A percentile compares a stretch with the other conserved stretches of the same genome.
These are phyloP conservation scores for Rhinichthys klamathensis DNA, from an alignment of 2,113 vertebrate species.

Conservation along the genomic window DNA sequence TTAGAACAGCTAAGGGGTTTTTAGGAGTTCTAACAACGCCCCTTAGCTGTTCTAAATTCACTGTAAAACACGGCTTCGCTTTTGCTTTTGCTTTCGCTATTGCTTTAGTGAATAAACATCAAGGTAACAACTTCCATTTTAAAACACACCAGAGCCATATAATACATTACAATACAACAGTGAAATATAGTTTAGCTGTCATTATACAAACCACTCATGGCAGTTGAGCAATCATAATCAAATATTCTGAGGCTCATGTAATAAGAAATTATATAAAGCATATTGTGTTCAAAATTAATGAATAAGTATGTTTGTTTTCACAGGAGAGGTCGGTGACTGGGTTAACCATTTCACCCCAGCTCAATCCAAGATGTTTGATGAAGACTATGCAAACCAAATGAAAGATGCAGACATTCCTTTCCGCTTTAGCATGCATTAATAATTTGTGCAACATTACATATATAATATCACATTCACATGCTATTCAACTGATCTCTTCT, in stretches of 20 bases:
- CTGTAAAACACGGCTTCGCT: too few relatives aligned
- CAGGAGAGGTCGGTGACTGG: slow-evolving; percentile 89
- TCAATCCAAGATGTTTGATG: slow-evolving; percentile 83
- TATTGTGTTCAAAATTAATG: not conserved
- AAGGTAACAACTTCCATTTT: too few relatives aligned
- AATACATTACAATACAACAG: too few relatives aligned
- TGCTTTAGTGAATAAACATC: too few relatives aligned
- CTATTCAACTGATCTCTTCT: not conserved
- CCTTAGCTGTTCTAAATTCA: too few relatives aligned
- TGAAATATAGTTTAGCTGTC: not conserved
- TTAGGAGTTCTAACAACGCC: too few relatives aligned
- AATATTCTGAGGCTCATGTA: not conserved
- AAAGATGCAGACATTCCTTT: slow-evolving; percentile 76
- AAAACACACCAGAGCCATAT: too few relatives aligned
- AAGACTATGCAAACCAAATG: slow-evolving; percentile 83
- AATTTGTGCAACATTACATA: not conserved
- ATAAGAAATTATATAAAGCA: not conserved
- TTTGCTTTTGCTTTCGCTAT: too few relatives aligned
- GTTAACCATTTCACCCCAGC: slow-evolving; percentile 85
- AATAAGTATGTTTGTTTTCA: slow-evolving; percentile 25
- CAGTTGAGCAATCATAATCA: not conserved
- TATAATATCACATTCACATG: not conserved
- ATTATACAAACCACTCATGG: not conserved
- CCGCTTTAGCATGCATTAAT: slow-evolving; percentile 60
- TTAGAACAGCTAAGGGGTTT: too few relatives aligned